Evolutionary conservation across 2,888 invertebrate species (phyloP), one percentile per base, ranked within the genome.

Genomic region (Pollenia griseotomentosa): DNA sequence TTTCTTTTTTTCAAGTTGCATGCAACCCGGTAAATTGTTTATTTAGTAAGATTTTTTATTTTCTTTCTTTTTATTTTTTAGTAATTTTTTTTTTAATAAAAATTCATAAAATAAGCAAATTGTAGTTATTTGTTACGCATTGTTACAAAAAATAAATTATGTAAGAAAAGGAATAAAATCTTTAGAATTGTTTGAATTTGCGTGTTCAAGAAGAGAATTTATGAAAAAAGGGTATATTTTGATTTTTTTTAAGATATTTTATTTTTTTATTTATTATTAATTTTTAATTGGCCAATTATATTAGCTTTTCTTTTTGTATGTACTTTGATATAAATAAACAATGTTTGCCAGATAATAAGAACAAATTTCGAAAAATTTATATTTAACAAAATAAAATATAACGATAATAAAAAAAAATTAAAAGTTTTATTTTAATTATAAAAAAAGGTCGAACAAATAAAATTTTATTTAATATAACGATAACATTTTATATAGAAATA

Each of bases 1-100:
- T 33, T 33, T 33, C 14, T 23, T 48, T 40, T 61, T 51, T 74
- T 80, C 23, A 63, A 66, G 46, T 74, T 74, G 61, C 74, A 80
- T 70, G 55, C 66, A 80, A 68, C 10, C 63, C 48, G 55, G 48
- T 23, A 33, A 77, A 70, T 70, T 79, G 73, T 74, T 55, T 79
- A 70, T 83, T 83, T 83, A 70, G 44, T 70, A 70, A 70, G 63
- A 70, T 68, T 70, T 55, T 61, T 40, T 46, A 70, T 68, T 63
- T 55, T 61, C 46, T 46, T 68, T 19, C 33, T 42, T 46, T 61
- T 77, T 77, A n/a, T 82, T 46, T 75, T 44, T 14, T 55, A 16
- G 1, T 66, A 53, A 51, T 14, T 46, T 66, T 51, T 42, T 23
- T 33, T n/a, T 70, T n/a, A 71, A 73, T 55, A 61, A 79, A 73